A percentile compares a stretch with the other conserved stretches of the same genome.
phyloP scores from a whole-genome alignment of 2,113 vertebrate species.

The Thamnophis sirtalis region DNA sequence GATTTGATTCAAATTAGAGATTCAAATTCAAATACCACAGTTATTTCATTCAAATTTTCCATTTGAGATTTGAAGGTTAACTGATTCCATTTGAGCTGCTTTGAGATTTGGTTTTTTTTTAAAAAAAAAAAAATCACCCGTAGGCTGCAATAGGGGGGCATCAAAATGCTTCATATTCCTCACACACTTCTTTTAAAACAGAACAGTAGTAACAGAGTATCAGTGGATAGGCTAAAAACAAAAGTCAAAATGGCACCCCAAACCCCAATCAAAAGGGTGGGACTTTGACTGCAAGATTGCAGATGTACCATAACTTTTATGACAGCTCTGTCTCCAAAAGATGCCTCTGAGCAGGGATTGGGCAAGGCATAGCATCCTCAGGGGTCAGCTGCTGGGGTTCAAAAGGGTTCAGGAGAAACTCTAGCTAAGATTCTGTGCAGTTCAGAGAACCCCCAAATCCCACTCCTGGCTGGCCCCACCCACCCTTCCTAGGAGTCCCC shows the following conservation, averaged over 20 bases:
- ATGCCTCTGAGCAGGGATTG: not conserved
- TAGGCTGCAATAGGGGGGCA: not conserved
- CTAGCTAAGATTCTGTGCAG: too few species aligned
- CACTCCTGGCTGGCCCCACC: too few species aligned
- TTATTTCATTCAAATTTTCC: not conserved
- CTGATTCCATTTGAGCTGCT: not conserved
- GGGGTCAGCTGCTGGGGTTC: too few species aligned
- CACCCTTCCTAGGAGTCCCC: too few species aligned
- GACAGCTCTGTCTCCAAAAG: not conserved
- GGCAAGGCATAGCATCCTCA: not conserved
- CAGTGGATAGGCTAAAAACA: not conserved
- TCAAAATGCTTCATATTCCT: not conserved
- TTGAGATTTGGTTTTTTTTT: not conserved
- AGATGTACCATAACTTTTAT: not conserved
- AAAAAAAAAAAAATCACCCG: not conserved
- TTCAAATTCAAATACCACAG: not conserved
- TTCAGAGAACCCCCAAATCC: too few species aligned
- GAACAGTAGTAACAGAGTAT: not conserved
- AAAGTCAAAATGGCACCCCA: not conserved
- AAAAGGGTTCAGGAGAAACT: too few species aligned
- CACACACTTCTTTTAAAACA: not conserved
- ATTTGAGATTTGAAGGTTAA: not conserved
- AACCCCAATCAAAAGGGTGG: not conserved
- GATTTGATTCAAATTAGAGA: not conserved
- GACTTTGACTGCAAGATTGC: not conserved